These are phyloP conservation scores for Macropis europaea DNA, from an alignment of 2,888 invertebrate species.

Conservation along the genomic window DNA sequence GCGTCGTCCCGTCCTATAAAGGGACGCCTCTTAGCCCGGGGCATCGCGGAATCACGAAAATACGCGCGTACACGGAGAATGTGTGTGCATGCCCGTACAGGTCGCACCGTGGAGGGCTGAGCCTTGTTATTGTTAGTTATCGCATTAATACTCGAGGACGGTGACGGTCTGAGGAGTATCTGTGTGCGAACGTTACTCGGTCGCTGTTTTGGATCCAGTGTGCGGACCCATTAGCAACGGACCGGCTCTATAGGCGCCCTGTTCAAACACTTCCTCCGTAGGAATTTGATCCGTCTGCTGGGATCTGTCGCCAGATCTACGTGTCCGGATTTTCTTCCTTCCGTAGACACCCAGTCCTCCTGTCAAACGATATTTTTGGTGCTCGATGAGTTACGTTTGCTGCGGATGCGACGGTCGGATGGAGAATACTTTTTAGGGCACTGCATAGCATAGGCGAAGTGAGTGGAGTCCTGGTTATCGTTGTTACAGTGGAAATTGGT, in stretches of 20 bases:
- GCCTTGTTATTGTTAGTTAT: slow-evolving; percentile 67
- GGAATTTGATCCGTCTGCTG: slow-evolving; percentile 59
- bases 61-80: neutral
- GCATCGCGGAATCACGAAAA: slow-evolving; percentile 55
- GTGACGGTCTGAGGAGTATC: slow-evolving; percentile 19
- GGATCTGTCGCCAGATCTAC: slow-evolving; percentile 42
- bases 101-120: slow-evolving; percentile 31
- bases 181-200: slow-evolving; percentile 40
- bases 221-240: slow-evolving; percentile 62
- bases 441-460: too few species aligned
- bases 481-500: too few species aligned
- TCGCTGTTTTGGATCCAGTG: slow-evolving; percentile 50
- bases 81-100: neutral
- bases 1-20: slow-evolving; percentile 51
- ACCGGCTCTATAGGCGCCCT: slow-evolving; percentile 49
- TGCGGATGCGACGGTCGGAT: too few species aligned
- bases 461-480: too few species aligned
- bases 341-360: slow-evolving; percentile 17
- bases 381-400: neutral
- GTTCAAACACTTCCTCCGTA: slow-evolving; percentile 59
- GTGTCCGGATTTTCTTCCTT: slow-evolving; percentile 44
- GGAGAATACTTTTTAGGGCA: too few species aligned
- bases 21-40: slow-evolving; percentile 44
- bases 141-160: slow-evolving; percentile 58
- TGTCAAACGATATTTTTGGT: slow-evolving; percentile 29